Evolutionary conservation across 1,140 invertebrate genomes (phyloP).

Genomic region (Diorhabda carinulata): DNA sequence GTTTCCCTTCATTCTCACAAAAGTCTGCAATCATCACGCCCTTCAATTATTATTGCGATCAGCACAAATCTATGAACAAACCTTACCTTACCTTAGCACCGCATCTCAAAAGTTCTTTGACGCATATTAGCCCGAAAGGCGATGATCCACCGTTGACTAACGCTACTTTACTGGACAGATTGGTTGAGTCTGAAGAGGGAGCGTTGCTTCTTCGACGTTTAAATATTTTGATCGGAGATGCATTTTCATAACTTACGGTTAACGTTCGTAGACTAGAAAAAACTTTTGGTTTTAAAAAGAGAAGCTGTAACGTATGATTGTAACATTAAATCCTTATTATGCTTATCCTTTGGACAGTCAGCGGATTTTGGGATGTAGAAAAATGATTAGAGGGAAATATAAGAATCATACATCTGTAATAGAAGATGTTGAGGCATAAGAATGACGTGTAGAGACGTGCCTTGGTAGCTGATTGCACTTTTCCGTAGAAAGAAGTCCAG

Average conservation of each 20-base stretch:
- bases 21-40: constrained; percentile 29
- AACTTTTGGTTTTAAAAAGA: too few relatives aligned
- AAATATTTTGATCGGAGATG: neutral
- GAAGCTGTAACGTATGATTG: too few relatives aligned
- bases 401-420: too few relatives aligned
- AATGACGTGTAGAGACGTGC: too few relatives aligned
- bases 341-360: too few relatives aligned
- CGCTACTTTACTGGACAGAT: constrained; percentile 58
- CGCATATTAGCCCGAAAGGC: constrained; percentile 65
- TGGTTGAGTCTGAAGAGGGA: constrained; percentile 49
- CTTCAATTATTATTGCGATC: constrained; percentile 16
- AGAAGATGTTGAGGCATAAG: too few relatives aligned
- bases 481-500: too few relatives aligned
- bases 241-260: neutral
- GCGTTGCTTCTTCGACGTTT: neutral
- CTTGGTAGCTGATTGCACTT: too few relatives aligned
- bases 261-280: too few relatives aligned
- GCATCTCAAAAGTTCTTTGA: constrained; percentile 62
- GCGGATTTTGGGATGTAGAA: too few relatives aligned
- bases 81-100: constrained; percentile 62
- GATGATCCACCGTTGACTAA: constrained; percentile 67
- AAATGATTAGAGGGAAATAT: too few relatives aligned
- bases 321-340: too few relatives aligned
- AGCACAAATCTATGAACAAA: constrained; percentile 6
- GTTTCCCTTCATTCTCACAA: constrained; percentile 22